Conservation (phyloP, 2,888 invertebrate species). For the Amphipyra tragopoginis region DNA sequence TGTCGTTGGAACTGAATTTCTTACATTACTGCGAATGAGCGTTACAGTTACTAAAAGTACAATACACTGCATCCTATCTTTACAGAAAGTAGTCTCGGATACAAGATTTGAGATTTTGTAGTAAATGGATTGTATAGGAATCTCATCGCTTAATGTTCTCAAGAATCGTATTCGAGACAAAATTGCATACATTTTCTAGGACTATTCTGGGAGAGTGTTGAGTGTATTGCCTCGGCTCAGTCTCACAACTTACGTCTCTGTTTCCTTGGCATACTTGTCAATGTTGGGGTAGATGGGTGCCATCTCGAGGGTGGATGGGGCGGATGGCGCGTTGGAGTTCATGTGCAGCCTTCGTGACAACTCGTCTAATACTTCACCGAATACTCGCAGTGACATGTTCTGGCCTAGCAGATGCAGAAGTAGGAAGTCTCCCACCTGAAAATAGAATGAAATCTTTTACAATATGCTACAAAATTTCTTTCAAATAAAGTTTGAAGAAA, state of each 20-base stretch:
- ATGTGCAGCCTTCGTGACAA: conserved; percentile 92
- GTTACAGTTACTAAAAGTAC: conserved; percentile 50
- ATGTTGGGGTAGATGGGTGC: conserved; percentile 95
- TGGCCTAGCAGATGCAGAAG: conserved; percentile 95
- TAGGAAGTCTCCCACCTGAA: conserved; percentile 96
- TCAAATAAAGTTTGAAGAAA: too few relatives aligned
- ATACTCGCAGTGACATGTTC: conserved; percentile 95
- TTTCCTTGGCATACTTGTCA: conserved; percentile 94
- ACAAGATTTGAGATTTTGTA: conserved; percentile 44
- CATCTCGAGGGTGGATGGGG: conserved; percentile 96
- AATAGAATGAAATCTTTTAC: conserved; percentile 32
- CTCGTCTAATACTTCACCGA: conserved; percentile 94
- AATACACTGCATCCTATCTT: conserved; percentile 44
- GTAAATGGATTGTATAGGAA: conserved; percentile 54
- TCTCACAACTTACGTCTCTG: conserved; percentile 92
- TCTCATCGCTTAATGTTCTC: conserved; percentile 36
- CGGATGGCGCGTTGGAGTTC: conserved; percentile 95
- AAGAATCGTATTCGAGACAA: conserved; percentile 51
- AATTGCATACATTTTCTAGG: conserved; percentile 26
- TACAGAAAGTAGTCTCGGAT: conserved; percentile 43
- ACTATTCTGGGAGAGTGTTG: conserved; percentile 28
- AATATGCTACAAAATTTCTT: background rate
- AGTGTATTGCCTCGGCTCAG: conserved; percentile 56
- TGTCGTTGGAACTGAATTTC: conserved; percentile 61
- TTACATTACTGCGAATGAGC: conserved; percentile 59